Percentiles rank a stretch among this genome's conserved stretches.
phyloP scores from a whole-genome alignment of 2,888 invertebrate genomes.

The Lamproptera curius region DNA sequence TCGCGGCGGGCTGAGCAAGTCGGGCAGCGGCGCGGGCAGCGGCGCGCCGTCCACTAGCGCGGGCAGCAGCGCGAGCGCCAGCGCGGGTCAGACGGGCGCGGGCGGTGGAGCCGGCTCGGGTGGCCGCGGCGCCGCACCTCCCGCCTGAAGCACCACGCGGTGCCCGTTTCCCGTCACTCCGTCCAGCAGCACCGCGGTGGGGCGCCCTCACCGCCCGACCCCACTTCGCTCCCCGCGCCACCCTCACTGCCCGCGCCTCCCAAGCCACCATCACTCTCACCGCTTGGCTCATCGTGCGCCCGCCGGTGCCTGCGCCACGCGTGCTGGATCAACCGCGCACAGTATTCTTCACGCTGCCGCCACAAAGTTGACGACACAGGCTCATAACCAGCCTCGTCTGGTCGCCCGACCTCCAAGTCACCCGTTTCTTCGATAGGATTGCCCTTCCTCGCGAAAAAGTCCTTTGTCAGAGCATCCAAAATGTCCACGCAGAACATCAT shows the following conservation, averaged over 20 bases:
- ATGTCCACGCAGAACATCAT: constrained; percentile 99
- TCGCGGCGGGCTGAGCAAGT: constrained; percentile 72
- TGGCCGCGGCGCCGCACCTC: constrained; percentile 92
- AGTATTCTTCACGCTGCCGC: constrained; percentile 98
- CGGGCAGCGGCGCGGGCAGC: constrained; percentile 73
- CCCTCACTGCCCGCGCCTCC: constrained; percentile 62
- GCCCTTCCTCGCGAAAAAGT: constrained; percentile 98
- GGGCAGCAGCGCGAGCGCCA: constrained; percentile 75
- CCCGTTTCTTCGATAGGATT: constrained; percentile 96
- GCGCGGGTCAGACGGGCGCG: constrained; percentile 80
- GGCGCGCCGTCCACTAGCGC: constrained; percentile 71
- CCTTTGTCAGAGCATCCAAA: constrained; percentile 97
- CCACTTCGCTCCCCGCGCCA: constrained; percentile 79
- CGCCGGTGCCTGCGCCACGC: constrained; percentile 94
- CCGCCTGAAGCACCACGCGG: constrained; percentile 93
- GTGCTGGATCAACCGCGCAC: constrained; percentile 96
- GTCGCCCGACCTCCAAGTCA: constrained; percentile 91
- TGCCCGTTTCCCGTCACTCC: constrained; percentile 89
- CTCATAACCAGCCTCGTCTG: constrained; percentile 94
- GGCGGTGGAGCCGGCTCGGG: constrained; percentile 89
- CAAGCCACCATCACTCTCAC: constrained; percentile 50
- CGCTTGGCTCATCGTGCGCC: constrained; percentile 75
- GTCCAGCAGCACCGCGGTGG: constrained; percentile 93
- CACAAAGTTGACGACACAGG: constrained; percentile 96
- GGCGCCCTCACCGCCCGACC: constrained; percentile 81